Conservation (phyloP, 2,797 vertebrate species). For the Eulemur mongoz region DNA sequence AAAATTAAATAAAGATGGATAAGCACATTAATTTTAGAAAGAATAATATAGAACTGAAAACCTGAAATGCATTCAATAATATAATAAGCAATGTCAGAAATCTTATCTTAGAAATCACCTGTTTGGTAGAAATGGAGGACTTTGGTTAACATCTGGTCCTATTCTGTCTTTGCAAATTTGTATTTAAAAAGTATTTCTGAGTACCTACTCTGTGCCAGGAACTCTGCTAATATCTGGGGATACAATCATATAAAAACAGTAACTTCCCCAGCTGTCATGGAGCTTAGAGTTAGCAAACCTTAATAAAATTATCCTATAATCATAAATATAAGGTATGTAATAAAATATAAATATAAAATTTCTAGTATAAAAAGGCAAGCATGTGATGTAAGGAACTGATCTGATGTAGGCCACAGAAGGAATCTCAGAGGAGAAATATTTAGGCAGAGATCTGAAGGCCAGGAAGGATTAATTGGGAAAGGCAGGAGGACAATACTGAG, state of each 20-base stretch:
- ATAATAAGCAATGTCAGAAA: background rate
- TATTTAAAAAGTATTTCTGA: background rate
- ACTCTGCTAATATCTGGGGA: background rate
- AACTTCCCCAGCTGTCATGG: background rate
- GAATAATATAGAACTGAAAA: background rate
- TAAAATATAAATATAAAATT: background rate
- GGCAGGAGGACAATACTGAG: background rate
- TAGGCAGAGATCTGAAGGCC: background rate
- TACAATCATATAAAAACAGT: background rate
- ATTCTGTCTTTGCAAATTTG: background rate
- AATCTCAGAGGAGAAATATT: background rate
- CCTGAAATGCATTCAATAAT: background rate
- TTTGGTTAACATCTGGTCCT: background rate
- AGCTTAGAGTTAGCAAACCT: background rate
- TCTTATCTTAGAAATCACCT: background rate
- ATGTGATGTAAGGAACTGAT: background rate
- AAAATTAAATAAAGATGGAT: background rate
- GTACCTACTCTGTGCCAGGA: background rate
- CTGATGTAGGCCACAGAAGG: background rate
- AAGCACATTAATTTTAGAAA: background rate
- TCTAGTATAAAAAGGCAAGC: background rate
- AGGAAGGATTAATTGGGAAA: background rate
- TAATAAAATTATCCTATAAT: background rate
- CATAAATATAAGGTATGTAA: background rate
- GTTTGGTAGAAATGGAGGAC: background rate